phyloP scores from a whole-genome alignment of 2,113 vertebrate species.

The Neolamprologus toae region DNA sequence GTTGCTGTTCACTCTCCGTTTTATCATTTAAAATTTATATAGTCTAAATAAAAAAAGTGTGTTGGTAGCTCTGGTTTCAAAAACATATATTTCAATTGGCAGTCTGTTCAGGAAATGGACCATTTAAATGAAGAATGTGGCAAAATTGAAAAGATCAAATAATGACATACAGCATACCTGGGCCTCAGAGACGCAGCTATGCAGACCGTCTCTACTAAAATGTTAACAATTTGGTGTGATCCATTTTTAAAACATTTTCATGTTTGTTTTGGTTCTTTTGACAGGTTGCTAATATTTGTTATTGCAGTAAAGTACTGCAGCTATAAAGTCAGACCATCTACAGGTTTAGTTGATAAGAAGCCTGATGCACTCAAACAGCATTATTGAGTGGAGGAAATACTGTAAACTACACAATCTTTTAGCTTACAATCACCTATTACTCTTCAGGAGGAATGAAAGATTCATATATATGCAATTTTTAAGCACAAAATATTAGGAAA shows the following conservation, averaged over 20 bases:
- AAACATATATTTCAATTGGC: background rate
- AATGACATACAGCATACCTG: background rate
- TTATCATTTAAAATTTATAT: background rate
- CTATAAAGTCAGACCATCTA: background rate
- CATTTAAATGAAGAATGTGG: background rate
- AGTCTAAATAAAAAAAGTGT: background rate
- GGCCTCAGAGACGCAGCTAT: background rate
- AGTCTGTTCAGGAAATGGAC: background rate
- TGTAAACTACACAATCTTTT: background rate
- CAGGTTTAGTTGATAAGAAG: background rate
- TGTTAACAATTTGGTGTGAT: background rate
- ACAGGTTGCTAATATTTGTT: background rate
- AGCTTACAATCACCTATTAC: background rate
- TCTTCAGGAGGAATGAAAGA: background rate
- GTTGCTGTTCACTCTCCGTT: background rate
- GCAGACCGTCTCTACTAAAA: background rate
- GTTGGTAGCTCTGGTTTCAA: background rate
- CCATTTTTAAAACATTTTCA: background rate
- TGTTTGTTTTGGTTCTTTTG: background rate
- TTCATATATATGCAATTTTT: background rate
- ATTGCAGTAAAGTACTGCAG: background rate
- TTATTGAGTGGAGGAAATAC: background rate
- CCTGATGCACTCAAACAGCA: background rate
- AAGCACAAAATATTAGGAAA: background rate
- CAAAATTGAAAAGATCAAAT: background rate